A percentile compares a stretch with the other conserved stretches of the same genome.
phyloP scores from a whole-genome alignment of 2,797 vertebrate species.

The Silurus lanzhouensis region DNA sequence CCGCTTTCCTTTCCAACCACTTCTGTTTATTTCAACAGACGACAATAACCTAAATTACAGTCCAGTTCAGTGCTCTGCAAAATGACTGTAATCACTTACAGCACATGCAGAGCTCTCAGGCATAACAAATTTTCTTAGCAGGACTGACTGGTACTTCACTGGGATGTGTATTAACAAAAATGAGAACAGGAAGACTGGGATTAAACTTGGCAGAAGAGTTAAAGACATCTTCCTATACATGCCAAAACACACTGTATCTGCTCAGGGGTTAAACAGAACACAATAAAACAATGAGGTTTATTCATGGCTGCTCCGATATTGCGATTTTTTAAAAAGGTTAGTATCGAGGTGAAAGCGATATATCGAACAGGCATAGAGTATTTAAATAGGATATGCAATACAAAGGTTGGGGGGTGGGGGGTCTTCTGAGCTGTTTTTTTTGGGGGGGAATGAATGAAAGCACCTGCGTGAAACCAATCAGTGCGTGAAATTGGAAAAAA shows the following conservation, averaged over 20 bases:
- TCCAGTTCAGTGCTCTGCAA: constrained; percentile 1
- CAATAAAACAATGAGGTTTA: background rate
- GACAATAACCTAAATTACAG: constrained; percentile 29
- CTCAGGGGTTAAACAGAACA: background rate
- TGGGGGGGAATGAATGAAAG: background rate
- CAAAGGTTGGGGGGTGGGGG: background rate
- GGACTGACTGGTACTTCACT: background rate
- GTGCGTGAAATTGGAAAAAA: background rate
- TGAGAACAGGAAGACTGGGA: background rate
- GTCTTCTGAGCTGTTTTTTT: background rate
- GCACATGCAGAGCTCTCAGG: background rate
- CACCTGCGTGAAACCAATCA: constrained; percentile 21
- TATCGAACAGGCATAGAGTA: background rate
- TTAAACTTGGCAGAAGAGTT: background rate
- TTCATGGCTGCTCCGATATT: background rate
- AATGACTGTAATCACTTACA: constrained; percentile 27
- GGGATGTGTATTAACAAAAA: background rate
- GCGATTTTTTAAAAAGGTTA: background rate
- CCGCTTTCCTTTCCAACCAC: constrained; percentile 9
- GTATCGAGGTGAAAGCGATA: background rate
- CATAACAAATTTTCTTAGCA: background rate
- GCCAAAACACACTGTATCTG: background rate
- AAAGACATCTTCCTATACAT: background rate
- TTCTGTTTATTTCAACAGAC: constrained; percentile 23
- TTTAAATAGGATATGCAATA: background rate